Evolutionary conservation across 2,888 invertebrate genomes (phyloP).

Genomic region (Trileptium ribeirensis): DNA sequence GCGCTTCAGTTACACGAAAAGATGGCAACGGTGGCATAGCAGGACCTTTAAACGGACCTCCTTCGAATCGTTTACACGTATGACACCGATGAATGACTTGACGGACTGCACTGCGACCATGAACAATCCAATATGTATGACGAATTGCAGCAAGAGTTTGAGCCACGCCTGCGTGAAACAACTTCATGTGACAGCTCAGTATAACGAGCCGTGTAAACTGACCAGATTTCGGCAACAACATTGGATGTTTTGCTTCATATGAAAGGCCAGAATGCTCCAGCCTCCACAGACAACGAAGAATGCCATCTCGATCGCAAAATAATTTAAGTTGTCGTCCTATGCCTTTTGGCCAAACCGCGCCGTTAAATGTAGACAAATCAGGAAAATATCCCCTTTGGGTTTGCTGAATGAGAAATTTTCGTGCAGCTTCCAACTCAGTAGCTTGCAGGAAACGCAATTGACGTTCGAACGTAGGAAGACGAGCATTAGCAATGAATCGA

Average conservation of each 20-base stretch:
- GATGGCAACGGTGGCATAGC: neutral
- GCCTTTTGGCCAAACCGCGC: neutral
- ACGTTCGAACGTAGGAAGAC: neutral
- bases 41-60: neutral
- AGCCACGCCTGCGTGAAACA: slow-evolving; percentile 10
- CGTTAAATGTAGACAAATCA: neutral
- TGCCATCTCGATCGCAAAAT: neutral
- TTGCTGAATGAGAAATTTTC: neutral
- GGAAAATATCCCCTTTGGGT: neutral
- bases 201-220: slow-evolving; percentile 4
- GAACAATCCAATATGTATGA: neutral
- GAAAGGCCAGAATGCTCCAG: neutral
- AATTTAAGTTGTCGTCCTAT: neutral
- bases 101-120: neutral
- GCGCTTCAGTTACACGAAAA: neutral
- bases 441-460: neutral
- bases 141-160: neutral
- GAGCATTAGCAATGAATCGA: neutral
- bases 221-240: neutral
- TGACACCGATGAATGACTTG: neutral
- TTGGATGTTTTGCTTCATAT: neutral
- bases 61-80: neutral
- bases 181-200: neutral
- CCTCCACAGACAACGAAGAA: neutral
- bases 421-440: neutral